These are phyloP conservation scores for Romanogobio albipinnatus DNA, from an alignment of 2,113 vertebrate species.

Conservation along the genomic window DNA sequence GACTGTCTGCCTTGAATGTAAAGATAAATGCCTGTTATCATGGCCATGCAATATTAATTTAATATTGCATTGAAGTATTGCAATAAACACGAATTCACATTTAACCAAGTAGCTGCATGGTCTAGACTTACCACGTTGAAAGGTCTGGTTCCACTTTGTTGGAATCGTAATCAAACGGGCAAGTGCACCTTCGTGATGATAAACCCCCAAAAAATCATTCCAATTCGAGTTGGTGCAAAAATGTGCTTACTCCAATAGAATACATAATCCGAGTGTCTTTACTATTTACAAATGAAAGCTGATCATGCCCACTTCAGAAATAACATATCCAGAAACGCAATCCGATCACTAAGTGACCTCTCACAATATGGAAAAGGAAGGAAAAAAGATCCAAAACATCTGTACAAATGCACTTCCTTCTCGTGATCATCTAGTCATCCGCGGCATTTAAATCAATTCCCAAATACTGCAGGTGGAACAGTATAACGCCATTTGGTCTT, in stretches of 20 bases:
- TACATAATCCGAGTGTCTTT: slow-evolving; percentile 62
- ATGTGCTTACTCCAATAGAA: slow-evolving; percentile 56
- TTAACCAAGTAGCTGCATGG: slow-evolving; percentile 6
- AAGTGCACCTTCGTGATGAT: slow-evolving; percentile 52
- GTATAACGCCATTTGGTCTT: slow-evolving; percentile 58
- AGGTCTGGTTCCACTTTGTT: slow-evolving; percentile 66
- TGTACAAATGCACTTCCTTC: slow-evolving; percentile 54
- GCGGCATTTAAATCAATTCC: slow-evolving; percentile 68
- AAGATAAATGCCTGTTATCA: background rate
- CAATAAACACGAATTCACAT: background rate
- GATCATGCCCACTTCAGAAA: slow-evolving; percentile 58
- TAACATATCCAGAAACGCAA: slow-evolving; percentile 66
- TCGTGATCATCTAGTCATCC: slow-evolving; percentile 64
- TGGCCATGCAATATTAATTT: background rate
- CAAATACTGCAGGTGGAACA: slow-evolving; percentile 65
- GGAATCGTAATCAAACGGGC: slow-evolving; percentile 60
- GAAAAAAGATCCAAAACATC: slow-evolving; percentile 35
- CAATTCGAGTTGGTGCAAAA: slow-evolving; percentile 31
- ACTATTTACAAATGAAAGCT: slow-evolving; percentile 61
- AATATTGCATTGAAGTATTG: slow-evolving; percentile 16
- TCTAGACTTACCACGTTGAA: slow-evolving; percentile 73
- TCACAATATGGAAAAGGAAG: slow-evolving; percentile 16
- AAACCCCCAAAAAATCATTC: slow-evolving; percentile 48
- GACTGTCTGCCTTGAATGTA: background rate
- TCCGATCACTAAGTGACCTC: slow-evolving; percentile 45